Percentiles rank a stretch among this genome's conserved stretches.
Evolutionary conservation across 92 coral and sea anemone genomes (phyloP).

Genomic region (Porites cylindrica): DNA sequence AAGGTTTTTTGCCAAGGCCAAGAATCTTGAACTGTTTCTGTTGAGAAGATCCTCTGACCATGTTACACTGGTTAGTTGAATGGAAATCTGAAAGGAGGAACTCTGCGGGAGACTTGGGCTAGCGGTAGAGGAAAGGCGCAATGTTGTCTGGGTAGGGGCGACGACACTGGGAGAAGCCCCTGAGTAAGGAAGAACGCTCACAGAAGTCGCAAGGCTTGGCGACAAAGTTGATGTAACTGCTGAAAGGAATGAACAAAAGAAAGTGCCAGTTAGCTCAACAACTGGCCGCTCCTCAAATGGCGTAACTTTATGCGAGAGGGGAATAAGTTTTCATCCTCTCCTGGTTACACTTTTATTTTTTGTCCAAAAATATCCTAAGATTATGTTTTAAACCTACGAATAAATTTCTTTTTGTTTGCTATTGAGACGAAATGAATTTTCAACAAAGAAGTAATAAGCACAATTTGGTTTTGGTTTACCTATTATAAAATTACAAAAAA

Average conservation of each 20-base stretch:
- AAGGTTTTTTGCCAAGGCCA: constrained; percentile 26
- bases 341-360: too few relatives aligned
- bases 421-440: too few relatives aligned
- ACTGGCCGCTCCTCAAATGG: background rate
- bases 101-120: constrained; percentile 17
- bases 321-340: too few relatives aligned
- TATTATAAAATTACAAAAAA: too few relatives aligned
- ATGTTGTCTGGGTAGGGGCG: constrained; percentile 21
- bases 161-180: constrained; percentile 5
- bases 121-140: constrained; percentile 11
- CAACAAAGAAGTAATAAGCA: too few relatives aligned
- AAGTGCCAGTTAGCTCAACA: background rate
- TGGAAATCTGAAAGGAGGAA: constrained; percentile 30
- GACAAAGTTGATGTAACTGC: constrained; percentile 17
- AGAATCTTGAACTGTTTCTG: constrained; percentile 6
- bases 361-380: too few relatives aligned
- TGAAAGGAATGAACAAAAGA: background rate
- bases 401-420: too few relatives aligned
- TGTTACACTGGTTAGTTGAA: constrained; percentile 15
- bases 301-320: too few relatives aligned
- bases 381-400: too few relatives aligned
- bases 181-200: constrained; percentile 10
- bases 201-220: constrained; percentile 12
- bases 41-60: constrained; percentile 30
- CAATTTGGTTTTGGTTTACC: too few relatives aligned